Base-by-base conservation (phyloP, 2,113 vertebrate genomes). In the Laticauda laticaudata region DNA sequence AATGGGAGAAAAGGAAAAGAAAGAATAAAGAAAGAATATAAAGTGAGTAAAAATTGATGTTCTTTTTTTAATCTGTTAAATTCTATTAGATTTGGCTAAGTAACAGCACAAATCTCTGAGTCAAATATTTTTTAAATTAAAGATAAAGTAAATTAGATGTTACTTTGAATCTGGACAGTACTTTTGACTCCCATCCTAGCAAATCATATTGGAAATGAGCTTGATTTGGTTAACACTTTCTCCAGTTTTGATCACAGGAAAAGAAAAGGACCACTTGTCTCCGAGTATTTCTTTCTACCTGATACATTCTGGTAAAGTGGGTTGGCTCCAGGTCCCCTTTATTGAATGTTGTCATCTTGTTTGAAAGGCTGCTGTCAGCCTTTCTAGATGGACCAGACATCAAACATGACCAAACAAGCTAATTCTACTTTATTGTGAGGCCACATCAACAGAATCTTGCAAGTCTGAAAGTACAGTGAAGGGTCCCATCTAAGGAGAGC, bases 121-220 rank as follows among this genome's bases (percentile, higher is more conserved):
- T 92, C 92, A 95, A 96, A 96, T 87, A 91, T 97, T 97, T 98
- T 97, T 96, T 96, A 97, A 95, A 96, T 91, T 94, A 48, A 88
- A 95, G 91, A 69, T 93, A 96, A 95, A 96, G 95, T 97, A 97
- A 97, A 97, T 96, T 97, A 0, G n/a, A n/a, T 3, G 87, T 93
- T 57, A 94, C 96, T 97, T 95, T 97, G 96, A 97, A 97, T 94
- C 95, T 90, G 94, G 94, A 93, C 91, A 45, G 95, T 96, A 88
- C 92, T 97, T 94, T 94, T 97, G 95, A 97, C 93, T 95, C 45
- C 53, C 0, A 6, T 93, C 69, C 69, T 39, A 39, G n/a, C 64
- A 75, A 1, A 75, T n/a, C n/a, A 48, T 93, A 86, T 94, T 95
- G 96, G 94, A 93, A 95, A 95, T 3, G 8, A 95, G 93, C 88